Percentiles rank a stretch among this genome's conserved stretches.
Conservation (phyloP, 2,797 vertebrate species). For the Triplophysa yarkandensis region DNA sequence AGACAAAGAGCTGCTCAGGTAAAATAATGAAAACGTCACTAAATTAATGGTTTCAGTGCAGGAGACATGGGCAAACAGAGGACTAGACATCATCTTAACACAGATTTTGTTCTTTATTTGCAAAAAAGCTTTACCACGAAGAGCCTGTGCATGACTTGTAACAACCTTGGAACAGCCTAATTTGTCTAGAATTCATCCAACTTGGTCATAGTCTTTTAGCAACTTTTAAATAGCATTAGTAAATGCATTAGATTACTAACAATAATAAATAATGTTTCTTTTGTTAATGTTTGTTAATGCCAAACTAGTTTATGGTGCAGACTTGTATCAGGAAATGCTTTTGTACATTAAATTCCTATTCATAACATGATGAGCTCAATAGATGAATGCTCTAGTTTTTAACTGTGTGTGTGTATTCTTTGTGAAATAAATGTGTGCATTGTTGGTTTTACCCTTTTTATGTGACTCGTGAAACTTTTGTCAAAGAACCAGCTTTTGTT, state of each 20-base stretch:
- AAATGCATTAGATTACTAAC: too few species aligned
- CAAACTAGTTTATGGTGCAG: too few species aligned
- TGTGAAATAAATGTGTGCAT: constrained; percentile 6
- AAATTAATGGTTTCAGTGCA: constrained; percentile 16
- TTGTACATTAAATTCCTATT: constrained; percentile 64
- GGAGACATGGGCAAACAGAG: background rate
- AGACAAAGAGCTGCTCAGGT: constrained; percentile 45
- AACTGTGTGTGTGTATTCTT: constrained; percentile 1
- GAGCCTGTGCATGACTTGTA: background rate
- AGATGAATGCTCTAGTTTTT: constrained; percentile 18
- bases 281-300: too few species aligned
- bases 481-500: constrained; percentile 9
- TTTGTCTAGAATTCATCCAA: too few species aligned
- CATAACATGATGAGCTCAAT: constrained; percentile 4
- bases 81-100: constrained; percentile 1
- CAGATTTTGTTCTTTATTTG: background rate
- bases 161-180: too few species aligned
- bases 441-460: constrained; percentile 9
- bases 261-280: too few species aligned
- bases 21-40: constrained; percentile 39
- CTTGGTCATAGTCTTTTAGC: too few species aligned
- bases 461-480: constrained; percentile 1
- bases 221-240: too few species aligned
- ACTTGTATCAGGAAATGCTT: too few species aligned
- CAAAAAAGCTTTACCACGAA: background rate